These are phyloP conservation scores for Leptinotarsa tumamoca DNA, from an alignment of 2,888 invertebrate genomes.

Conservation along the genomic window DNA sequence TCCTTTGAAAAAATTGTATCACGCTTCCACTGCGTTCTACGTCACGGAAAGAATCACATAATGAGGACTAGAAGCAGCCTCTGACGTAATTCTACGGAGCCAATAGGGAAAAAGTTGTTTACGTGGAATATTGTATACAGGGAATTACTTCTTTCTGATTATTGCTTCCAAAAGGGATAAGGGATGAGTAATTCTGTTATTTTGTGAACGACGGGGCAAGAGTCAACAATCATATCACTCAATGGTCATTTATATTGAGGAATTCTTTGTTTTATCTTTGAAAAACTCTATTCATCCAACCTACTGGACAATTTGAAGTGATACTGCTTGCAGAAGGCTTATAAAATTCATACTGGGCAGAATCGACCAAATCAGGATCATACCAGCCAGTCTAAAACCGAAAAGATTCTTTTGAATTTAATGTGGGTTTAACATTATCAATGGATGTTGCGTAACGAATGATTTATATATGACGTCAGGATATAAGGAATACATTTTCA, in stretches of 20 bases:
- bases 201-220: background rate
- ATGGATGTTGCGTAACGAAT: background rate
- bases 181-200: background rate
- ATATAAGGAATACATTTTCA: no score
- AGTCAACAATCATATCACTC: background rate
- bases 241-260: background rate
- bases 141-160: background rate
- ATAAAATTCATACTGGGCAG: no score
- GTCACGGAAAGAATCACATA: slow-evolving; percentile 10
- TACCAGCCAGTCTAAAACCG: no score
- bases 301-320: no score
- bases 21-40: slow-evolving; percentile 8
- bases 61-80: background rate
- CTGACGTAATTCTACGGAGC: slow-evolving; percentile 6
- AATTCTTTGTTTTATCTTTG: no score
- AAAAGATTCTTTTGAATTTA: background rate
- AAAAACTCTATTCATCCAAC: no score
- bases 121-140: slow-evolving; percentile 3
- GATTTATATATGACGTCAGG: no score
- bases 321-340: no score
- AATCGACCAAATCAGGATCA: no score
- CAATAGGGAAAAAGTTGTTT: slow-evolving; percentile 16
- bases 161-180: background rate
- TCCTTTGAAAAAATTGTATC: background rate
- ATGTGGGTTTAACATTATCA: background rate